A percentile compares a stretch with the other conserved stretches of the same genome.
Evolutionary conservation across 2,888 invertebrate species (phyloP).

Genomic region (Phymatocera aterrima): DNA sequence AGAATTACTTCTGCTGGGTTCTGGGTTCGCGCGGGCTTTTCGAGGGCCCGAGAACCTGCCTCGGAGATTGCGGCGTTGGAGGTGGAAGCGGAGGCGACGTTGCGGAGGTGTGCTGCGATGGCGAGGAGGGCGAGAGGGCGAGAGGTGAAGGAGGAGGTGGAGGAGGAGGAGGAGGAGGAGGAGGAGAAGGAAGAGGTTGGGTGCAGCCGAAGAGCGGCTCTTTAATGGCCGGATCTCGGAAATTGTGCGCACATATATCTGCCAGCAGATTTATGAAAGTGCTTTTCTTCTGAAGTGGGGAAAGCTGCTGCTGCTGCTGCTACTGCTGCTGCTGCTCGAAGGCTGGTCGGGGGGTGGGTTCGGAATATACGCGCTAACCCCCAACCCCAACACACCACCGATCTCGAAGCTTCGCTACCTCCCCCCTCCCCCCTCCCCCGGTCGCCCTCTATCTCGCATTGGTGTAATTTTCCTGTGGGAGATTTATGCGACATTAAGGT

Average conservation of each 20-base stretch:
- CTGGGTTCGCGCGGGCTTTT: not conserved
- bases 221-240: slow-evolving; percentile 93
- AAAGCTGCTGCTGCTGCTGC: slow-evolving; percentile 69
- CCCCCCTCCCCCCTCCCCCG: slow-evolving; percentile 53
- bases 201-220: slow-evolving; percentile 75
- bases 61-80: slow-evolving; percentile 51
- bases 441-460: slow-evolving; percentile 64
- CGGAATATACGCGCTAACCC: slow-evolving; percentile 58
- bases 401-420: slow-evolving; percentile 57
- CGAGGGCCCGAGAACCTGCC: not conserved
- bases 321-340: slow-evolving; percentile 55
- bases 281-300: slow-evolving; percentile 79
- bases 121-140: slow-evolving; percentile 44
- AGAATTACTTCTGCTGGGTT: slow-evolving; percentile 36
- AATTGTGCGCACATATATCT: slow-evolving; percentile 94
- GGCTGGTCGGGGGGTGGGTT: slow-evolving; percentile 47
- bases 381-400: slow-evolving; percentile 46
- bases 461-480: slow-evolving; percentile 73
- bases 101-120: no score
- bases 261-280: slow-evolving; percentile 93
- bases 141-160: slow-evolving; percentile 42
- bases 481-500: slow-evolving; percentile 74
- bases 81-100: slow-evolving; percentile 56
- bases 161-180: slow-evolving; percentile 31
- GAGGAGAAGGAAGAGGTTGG: slow-evolving; percentile 46